phyloP scores from a whole-genome alignment of 30 jellyfish, hydroid and myxozoan genomes.

The Hydractinia symbiolongicarpus region DNA sequence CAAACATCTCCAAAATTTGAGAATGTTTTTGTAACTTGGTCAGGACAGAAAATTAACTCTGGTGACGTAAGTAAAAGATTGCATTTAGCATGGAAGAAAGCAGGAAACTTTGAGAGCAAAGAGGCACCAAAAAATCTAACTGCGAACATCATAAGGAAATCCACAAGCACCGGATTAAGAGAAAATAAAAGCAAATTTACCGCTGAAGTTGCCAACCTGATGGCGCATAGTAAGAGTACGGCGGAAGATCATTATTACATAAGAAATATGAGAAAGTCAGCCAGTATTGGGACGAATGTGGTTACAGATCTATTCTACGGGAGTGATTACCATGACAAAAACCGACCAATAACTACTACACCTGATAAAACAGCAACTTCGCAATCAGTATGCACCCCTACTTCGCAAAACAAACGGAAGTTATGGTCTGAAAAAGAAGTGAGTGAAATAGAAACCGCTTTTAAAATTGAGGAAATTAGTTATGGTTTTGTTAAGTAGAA shows the following conservation, averaged over 20 bases:
- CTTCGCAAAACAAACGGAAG: neutral
- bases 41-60: slow-evolving; percentile 4
- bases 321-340: neutral
- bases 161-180: slow-evolving; percentile 13
- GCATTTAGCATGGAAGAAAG: slow-evolving; percentile 17
- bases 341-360: neutral
- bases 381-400: no score
- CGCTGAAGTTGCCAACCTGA: slow-evolving; percentile 8
- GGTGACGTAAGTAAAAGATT: slow-evolving; percentile 1
- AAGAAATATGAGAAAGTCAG: neutral
- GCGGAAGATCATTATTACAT: slow-evolving; percentile 8
- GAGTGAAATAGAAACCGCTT: neutral
- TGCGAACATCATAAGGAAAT: slow-evolving; percentile 8
- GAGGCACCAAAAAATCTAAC: slow-evolving; percentile 8
- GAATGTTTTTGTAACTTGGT: slow-evolving; percentile 14
- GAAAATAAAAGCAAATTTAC: neutral
- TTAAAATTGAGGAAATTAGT: neutral
- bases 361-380: no score
- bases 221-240: slow-evolving; percentile 13
- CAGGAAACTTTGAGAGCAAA: slow-evolving; percentile 12
- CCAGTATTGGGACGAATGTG: neutral
- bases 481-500: no score
- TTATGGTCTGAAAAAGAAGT: slow-evolving; percentile 7
- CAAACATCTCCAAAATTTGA: slow-evolving; percentile 16
- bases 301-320: slow-evolving; percentile 14